Evolutionary conservation across 2,113 vertebrate genomes (phyloP), one percentile per base, ranked within the genome.

Genomic region (Podilymbus podiceps): DNA sequence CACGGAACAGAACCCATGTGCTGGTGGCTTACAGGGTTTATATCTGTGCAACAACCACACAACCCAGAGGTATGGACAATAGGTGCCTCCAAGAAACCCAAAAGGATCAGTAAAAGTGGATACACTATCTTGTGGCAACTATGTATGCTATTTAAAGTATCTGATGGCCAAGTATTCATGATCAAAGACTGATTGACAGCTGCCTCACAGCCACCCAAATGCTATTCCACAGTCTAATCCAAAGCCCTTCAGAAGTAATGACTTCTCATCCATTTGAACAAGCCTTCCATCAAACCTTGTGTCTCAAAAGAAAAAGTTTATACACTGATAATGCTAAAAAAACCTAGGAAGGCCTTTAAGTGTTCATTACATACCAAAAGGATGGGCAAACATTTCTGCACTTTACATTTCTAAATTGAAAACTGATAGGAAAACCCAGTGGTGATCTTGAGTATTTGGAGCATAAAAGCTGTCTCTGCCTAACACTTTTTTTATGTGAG

Each of bases 351-450:
- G 11, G 35, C 35, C 58, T 42, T 64, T 47, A 63, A 27, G 42
- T 53, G 53, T 68, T 93, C 77, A 47, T 82, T 79, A 73, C 49
- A 14, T 52, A 62, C 21, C 24, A 74, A 80, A 94, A 87, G 14
- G 23, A 47, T 79, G 23, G 44, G 30, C 49, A 95, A 95, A 86
- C 42, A 76, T 5, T 78, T 90, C 46, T 86, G 82, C 62, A 58
- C 88, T 90, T 95, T 73, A 77, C 59, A 66, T 49, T 95, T 85
- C 49, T 83, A 90, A 85, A 88, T n/a, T 69, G 59, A 86, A 93
- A 69, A n/a, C 50, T 50, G 52, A 46, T 38, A 76, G 38, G 31
- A 93, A 92, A 88, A 77, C 27, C 1, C 77, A 80, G 50, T 46
- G 23, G 44, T 88, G 78, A 50, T 79, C 62, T 49, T 74, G 52